Conservation (phyloP, 2,113 vertebrate species). For the Meriones unguiculatus region DNA sequence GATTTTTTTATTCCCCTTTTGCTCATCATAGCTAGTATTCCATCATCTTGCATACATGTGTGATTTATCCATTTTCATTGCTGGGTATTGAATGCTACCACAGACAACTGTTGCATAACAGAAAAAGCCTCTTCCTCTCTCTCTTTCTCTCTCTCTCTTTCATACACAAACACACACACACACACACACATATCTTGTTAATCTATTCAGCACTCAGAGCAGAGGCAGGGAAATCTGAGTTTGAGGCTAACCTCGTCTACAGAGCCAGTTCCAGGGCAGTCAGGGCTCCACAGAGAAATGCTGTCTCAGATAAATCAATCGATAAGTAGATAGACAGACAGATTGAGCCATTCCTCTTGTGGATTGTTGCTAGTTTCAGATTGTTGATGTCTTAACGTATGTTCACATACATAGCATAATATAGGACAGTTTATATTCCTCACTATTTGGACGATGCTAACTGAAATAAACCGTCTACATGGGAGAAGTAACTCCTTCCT, state of each 20-base stretch:
- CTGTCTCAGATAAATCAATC: neutral
- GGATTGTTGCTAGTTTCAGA: slow-evolving; percentile 11
- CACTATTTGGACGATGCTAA: neutral
- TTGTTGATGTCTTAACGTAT: neutral
- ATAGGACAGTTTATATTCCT: neutral
- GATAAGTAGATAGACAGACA: neutral
- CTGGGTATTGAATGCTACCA: neutral
- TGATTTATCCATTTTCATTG: slow-evolving; percentile 16
- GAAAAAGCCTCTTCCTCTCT: neutral
- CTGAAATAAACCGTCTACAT: neutral
- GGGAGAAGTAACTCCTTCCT: neutral
- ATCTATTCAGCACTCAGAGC: neutral
- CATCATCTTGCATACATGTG: neutral
- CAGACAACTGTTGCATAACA: neutral
- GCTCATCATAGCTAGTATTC: neutral
- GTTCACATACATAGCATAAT: neutral
- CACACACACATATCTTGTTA: neutral
- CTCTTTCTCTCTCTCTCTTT: no score
- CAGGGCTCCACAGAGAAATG: neutral
- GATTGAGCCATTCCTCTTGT: neutral
- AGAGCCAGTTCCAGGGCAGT: neutral
- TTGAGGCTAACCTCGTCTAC: neutral
- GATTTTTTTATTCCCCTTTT: slow-evolving; percentile 9
- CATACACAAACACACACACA: neutral
- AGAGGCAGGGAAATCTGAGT: neutral